Percentiles rank a stretch among this genome's conserved stretches.
Evolutionary conservation across 35 echinoderm and acorn worm genomes (phyloP).

Genomic region (Ophioderma brevispina): DNA sequence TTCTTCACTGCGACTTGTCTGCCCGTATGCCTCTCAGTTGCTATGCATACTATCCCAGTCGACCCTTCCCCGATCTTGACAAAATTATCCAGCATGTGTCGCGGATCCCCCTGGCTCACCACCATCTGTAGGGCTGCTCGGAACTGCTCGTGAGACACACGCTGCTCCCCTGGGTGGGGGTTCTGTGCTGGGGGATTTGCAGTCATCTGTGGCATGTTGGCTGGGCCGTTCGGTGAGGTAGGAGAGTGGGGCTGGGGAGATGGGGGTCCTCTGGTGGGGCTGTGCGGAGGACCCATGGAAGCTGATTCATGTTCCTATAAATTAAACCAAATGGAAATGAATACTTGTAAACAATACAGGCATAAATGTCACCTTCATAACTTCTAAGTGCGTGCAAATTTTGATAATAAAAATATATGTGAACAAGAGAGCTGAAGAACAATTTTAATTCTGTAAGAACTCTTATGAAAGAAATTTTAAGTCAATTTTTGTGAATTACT

Average conservation of each 20-base stretch:
- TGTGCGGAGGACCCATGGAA: not conserved
- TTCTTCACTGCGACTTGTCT: constrained; percentile 98
- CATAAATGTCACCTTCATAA: too few relatives aligned
- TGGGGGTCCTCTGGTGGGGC: constrained; percentile 30
- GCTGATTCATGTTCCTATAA: not conserved
- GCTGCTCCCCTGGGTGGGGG: constrained; percentile 69
- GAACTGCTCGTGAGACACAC: constrained; percentile 98
- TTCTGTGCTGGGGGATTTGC: constrained; percentile 23
- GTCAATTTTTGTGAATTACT: too few relatives aligned
- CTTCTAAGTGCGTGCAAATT: too few relatives aligned
- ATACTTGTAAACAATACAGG: too few relatives aligned
- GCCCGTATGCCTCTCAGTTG: constrained; percentile 73
- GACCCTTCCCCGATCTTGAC: constrained; percentile 99
- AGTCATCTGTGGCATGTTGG: constrained; percentile 9
- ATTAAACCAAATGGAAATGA: too few relatives aligned
- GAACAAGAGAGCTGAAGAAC: too few relatives aligned
- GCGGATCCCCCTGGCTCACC: constrained; percentile 90
- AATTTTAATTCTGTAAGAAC: too few relatives aligned
- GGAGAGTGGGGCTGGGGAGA: not conserved
- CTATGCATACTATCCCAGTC: constrained; percentile 96
- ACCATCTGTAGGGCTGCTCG: constrained; percentile 91
- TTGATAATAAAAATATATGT: too few relatives aligned
- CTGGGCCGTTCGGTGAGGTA: constrained; percentile 13
- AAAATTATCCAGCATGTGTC: constrained; percentile 76
- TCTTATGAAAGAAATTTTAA: too few relatives aligned